A percentile compares a stretch with the other conserved stretches of the same genome.
phyloP scores from a whole-genome alignment of 92 coral and sea anemone species.

The Epizoanthus fatuus region DNA sequence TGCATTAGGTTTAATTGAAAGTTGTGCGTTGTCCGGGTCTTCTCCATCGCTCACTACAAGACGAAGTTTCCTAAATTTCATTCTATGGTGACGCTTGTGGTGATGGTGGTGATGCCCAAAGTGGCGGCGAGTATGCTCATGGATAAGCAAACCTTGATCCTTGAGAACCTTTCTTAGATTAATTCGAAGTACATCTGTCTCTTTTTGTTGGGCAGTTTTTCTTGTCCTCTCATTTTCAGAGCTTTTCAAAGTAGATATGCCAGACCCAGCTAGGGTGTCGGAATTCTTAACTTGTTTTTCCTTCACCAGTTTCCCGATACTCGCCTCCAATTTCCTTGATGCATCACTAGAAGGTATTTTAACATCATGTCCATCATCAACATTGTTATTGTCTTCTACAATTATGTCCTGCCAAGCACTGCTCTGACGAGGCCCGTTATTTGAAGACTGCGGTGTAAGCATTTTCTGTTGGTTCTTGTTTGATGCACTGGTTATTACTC shows the following conservation, averaged over 20 bases:
- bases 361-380: neutral
- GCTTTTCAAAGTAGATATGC: too few relatives aligned
- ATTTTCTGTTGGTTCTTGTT: neutral
- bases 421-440: neutral
- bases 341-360: neutral
- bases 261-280: too few relatives aligned
- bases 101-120: neutral
- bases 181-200: neutral
- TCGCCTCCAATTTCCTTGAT: too few relatives aligned
- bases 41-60: neutral
- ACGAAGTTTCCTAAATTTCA: constrained; percentile 18
- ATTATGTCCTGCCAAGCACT: constrained; percentile 1
- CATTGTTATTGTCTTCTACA: neutral
- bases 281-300: too few relatives aligned
- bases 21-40: neutral
- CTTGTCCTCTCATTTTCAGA: too few relatives aligned
- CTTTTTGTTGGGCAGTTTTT: neutral
- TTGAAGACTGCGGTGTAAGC: neutral
- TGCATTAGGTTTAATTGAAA: neutral
- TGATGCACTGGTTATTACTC: too few relatives aligned
- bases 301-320: too few relatives aligned
- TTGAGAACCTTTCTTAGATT: constrained; percentile 23
- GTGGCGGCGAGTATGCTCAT: constrained; percentile 2
- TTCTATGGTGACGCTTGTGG: constrained; percentile 25
- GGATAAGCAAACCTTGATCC: constrained; percentile 1